Percentiles rank a stretch among this genome's conserved stretches.
Evolutionary conservation across 2,797 vertebrate species (phyloP).

Genomic region (Schizopygopsis malacanthus): DNA sequence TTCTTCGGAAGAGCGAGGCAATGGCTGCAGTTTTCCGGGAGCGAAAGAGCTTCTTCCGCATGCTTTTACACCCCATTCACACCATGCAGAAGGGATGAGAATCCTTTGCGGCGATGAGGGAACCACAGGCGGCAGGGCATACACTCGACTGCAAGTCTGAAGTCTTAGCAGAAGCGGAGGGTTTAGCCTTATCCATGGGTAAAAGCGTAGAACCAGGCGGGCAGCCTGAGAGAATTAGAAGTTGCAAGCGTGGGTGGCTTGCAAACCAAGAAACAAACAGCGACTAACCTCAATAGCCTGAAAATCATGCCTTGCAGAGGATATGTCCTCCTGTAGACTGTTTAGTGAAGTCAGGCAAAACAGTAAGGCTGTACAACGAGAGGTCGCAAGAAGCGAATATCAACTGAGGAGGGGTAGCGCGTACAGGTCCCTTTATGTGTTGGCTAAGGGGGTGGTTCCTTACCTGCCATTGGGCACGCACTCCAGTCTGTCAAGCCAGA

Average conservation of each 20-base stretch:
- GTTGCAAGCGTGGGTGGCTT: neutral
- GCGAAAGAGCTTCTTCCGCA: neutral
- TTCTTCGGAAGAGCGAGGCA: neutral
- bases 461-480: too few species aligned
- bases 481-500: too few species aligned
- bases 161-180: neutral
- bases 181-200: too few species aligned
- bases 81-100: neutral
- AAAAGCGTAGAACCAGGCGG: too few species aligned
- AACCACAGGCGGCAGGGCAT: neutral
- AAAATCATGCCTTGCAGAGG: neutral
- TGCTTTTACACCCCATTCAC: neutral
- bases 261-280: neutral
- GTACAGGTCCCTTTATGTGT: too few species aligned
- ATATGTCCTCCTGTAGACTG: neutral
- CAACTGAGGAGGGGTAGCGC: too few species aligned
- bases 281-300: neutral
- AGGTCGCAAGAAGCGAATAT: too few species aligned
- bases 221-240: neutral
- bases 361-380: too few species aligned
- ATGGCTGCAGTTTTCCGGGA: neutral
- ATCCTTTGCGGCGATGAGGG: neutral
- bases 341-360: neutral
- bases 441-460: too few species aligned
- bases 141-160: neutral